Evolutionary conservation across 2,888 invertebrate species (phyloP).

Genomic region (Ecliptopera silaceata): DNA sequence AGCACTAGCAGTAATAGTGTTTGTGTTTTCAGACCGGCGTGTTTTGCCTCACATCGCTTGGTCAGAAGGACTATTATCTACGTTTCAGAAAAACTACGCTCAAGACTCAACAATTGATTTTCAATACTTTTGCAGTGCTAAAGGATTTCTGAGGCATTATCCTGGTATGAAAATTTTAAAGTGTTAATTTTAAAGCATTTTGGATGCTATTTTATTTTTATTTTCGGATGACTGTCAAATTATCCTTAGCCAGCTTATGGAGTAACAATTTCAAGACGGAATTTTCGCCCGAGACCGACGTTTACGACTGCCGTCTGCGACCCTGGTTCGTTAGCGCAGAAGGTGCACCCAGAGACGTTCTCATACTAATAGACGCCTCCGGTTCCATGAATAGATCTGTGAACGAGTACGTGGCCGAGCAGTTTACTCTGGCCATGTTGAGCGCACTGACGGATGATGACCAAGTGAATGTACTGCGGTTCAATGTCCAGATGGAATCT

Average conservation of each 20-base stretch:
- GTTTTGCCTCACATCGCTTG: constrained; percentile 61
- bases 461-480: constrained; percentile 70
- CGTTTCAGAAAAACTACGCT: constrained; percentile 69
- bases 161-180: constrained; percentile 53
- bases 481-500: constrained; percentile 63
- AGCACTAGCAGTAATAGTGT: not conserved
- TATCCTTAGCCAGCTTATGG: constrained; percentile 63
- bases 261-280: constrained; percentile 64
- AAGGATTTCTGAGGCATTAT: constrained; percentile 73
- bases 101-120: constrained; percentile 69
- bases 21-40: constrained; percentile 45
- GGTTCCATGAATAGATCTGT: constrained; percentile 74
- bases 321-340: constrained; percentile 76
- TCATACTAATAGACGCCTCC: constrained; percentile 70
- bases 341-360: constrained; percentile 71
- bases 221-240: not conserved
- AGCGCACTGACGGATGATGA: constrained; percentile 75
- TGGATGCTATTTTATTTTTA: too few species aligned
- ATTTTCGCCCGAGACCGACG: constrained; percentile 47
- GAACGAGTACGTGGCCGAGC: constrained; percentile 60
- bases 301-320: constrained; percentile 73
- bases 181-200: too few species aligned
- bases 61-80: constrained; percentile 64
- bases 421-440: constrained; percentile 66
- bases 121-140: constrained; percentile 74